Conservation (phyloP, 1,140 invertebrate genomes). For the Ooceraea biroi region DNA sequence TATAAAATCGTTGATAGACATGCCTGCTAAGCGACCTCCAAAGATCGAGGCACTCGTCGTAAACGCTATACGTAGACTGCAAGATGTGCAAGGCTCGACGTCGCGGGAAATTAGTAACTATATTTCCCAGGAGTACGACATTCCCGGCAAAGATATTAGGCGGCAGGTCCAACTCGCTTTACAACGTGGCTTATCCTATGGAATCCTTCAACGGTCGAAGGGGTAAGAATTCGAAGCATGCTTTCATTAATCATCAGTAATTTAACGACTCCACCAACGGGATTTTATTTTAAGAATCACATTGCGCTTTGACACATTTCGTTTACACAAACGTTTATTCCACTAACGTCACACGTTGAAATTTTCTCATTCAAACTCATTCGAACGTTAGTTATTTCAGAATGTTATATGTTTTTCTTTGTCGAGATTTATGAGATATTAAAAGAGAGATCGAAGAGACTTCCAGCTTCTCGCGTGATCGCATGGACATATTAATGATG, state of each 20-base stretch:
- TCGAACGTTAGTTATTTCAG: neutral
- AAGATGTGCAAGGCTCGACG: conserved; percentile 81
- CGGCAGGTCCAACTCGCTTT: conserved; percentile 80
- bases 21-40: conserved; percentile 62
- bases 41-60: conserved; percentile 81
- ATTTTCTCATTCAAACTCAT: neutral
- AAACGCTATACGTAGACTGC: conserved; percentile 80
- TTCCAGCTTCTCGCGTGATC: neutral
- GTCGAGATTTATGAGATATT: neutral
- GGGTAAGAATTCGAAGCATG: conserved; percentile 65
- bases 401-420: neutral
- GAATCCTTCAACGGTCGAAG: conserved; percentile 77
- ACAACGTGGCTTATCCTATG: conserved; percentile 79
- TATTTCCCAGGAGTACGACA: conserved; percentile 79
- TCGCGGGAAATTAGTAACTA: conserved; percentile 81
- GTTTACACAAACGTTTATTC: neutral
- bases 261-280: neutral
- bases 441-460: neutral
- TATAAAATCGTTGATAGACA: conserved; percentile 18
- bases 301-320: neutral
- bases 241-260: neutral
- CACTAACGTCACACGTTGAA: neutral
- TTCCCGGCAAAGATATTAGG: conserved; percentile 72
- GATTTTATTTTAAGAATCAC: neutral
- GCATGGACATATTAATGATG: conserved; percentile 20